These are phyloP conservation scores for Eupeodes corollae DNA, from an alignment of 1,140 invertebrate species.

Conservation along the genomic window DNA sequence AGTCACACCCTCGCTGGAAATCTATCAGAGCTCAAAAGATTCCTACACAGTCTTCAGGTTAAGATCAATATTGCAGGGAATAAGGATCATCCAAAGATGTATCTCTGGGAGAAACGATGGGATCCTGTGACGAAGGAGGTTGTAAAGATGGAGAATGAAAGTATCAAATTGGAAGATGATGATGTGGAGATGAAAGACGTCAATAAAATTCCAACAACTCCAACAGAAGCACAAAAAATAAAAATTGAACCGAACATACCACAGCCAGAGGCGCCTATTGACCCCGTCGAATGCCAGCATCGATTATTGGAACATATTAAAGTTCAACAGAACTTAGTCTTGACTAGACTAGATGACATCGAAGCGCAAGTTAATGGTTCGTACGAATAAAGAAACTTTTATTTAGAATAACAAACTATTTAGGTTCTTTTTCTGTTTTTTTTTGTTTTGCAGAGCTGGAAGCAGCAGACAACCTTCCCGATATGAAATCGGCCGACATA, in stretches of 20 bases:
- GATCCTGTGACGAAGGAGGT: conserved; percentile 28
- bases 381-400: neutral
- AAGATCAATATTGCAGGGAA: conserved; percentile 67
- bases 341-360: conserved; percentile 58
- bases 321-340: conserved; percentile 58
- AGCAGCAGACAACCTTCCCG: conserved; percentile 19
- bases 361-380: conserved; percentile 65
- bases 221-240: neutral
- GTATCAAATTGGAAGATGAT: conserved; percentile 3
- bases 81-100: conserved; percentile 71
- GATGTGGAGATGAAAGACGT: neutral
- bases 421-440: neutral
- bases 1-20: conserved; percentile 62
- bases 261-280: conserved; percentile 69
- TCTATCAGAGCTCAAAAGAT: conserved; percentile 52
- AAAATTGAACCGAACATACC: conserved; percentile 42
- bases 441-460: conserved; percentile 15
- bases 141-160: conserved; percentile 10
- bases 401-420: neutral
- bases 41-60: conserved; percentile 57
- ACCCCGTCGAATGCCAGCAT: conserved; percentile 62
- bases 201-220: conserved; percentile 16
- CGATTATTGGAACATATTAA: conserved; percentile 67
- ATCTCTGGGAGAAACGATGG: conserved; percentile 77
- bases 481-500: conserved; percentile 19